A percentile compares a stretch with the other conserved stretches of the same genome.
Evolutionary conservation across 2,888 invertebrate genomes (phyloP).

Genomic region (Dorcus parallelipipedus): DNA sequence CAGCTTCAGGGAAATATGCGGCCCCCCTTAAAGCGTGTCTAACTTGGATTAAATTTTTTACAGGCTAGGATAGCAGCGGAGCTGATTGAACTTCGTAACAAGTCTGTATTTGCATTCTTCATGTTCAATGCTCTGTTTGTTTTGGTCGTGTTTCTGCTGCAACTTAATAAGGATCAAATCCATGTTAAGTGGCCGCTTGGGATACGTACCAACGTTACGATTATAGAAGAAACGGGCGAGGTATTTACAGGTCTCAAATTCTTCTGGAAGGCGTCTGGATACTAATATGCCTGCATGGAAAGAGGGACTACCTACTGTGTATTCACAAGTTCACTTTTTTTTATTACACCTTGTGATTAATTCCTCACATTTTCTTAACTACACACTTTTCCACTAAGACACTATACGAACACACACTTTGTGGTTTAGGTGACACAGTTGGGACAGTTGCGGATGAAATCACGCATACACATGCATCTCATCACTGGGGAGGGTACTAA

Average conservation of each 20-base stretch:
- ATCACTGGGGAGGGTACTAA: conserved; percentile 7
- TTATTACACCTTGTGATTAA: conserved; percentile 16
- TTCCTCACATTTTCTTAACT: conserved; percentile 12
- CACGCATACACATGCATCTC: conserved; percentile 3
- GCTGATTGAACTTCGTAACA: conserved; percentile 93
- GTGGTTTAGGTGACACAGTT: conserved; percentile 16
- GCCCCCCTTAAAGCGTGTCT: conserved; percentile 59
- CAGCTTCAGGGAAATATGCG: conserved; percentile 41
- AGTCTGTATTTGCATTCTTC: conserved; percentile 96
- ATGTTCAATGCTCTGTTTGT: conserved; percentile 99
- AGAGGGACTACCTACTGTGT: conserved; percentile 33
- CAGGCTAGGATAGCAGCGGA: conserved; percentile 87
- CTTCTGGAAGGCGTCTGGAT: conserved; percentile 36
- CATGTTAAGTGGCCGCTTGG: conserved; percentile 97
- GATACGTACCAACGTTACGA: conserved; percentile 92
- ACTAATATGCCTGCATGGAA: conserved; percentile 42
- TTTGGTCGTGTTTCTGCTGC: conserved; percentile 97
- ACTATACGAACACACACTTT: conserved; percentile 12
- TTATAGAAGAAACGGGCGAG: conserved; percentile 89
- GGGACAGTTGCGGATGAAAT: conserved; percentile 9
- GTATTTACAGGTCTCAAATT: conserved; percentile 51
- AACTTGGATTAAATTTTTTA: conserved; percentile 49
- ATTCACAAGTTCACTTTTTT: conserved; percentile 14
- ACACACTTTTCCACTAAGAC: conserved; percentile 18
- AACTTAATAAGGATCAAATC: conserved; percentile 97